These are phyloP conservation scores for Stigmatopora nigra DNA, from an alignment of 2,113 vertebrate species.

Conservation along the genomic window DNA sequence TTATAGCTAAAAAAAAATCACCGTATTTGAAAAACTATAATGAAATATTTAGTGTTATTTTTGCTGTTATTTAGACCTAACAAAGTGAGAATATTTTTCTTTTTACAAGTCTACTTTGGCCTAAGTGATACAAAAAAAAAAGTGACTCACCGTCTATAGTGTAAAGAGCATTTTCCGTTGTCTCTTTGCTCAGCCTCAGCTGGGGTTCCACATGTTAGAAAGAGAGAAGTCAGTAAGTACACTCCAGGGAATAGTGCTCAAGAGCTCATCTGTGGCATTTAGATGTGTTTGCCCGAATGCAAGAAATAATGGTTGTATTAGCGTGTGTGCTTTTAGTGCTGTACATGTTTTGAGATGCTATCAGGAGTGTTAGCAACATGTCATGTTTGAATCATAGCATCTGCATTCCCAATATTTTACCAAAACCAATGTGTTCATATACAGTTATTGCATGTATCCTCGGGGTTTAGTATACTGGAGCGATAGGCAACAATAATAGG, in stretches of 20 bases:
- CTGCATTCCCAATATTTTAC: constrained; percentile 47
- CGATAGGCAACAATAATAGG: constrained; percentile 4
- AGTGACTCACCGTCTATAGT: constrained; percentile 4
- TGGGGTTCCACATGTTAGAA: constrained; percentile 21
- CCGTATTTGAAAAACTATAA: too few species aligned
- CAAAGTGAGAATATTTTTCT: constrained; percentile 7
- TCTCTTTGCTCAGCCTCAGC: constrained; percentile 20
- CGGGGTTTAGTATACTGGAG: constrained; percentile 5
- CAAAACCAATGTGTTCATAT: neutral
- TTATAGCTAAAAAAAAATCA: too few species aligned
- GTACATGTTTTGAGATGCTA: constrained; percentile 30
- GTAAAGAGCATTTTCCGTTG: constrained; percentile 13
- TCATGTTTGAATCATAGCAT: constrained; percentile 21
- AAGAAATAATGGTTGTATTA: constrained; percentile 20
- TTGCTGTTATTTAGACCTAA: neutral
- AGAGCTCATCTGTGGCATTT: constrained; percentile 9
- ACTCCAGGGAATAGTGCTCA: constrained; percentile 27
- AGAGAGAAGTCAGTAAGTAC: constrained; percentile 28
- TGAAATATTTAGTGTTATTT: neutral
- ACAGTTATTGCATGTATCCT: constrained; percentile 14
- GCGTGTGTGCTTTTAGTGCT: constrained; percentile 32
- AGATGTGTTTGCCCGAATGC: constrained; percentile 2
- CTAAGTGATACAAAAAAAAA: constrained; percentile 20
- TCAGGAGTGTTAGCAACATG: constrained; percentile 8
- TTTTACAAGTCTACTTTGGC: constrained; percentile 14